Base-by-base conservation (phyloP, 2,888 invertebrate genomes). In the Monoplex corrugatus region DNA sequence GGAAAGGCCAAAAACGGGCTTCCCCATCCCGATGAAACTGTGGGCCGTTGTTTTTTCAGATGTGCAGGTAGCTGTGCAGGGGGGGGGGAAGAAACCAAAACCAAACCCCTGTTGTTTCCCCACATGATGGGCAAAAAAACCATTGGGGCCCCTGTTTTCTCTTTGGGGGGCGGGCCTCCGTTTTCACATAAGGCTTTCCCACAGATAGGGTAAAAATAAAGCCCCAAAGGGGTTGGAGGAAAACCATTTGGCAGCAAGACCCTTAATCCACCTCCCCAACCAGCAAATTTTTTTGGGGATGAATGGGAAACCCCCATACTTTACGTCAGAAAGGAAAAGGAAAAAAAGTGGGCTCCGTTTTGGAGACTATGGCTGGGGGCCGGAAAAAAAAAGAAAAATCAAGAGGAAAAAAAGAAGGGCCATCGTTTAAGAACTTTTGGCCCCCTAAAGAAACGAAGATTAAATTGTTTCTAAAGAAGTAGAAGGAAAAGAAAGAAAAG, bases 341-440 rank as follows among this genome's bases (percentile, higher is more conserved):
- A 80, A 23, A 23, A 35, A 32, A 32, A 63, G 57, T 38, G 80
- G 19, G 87, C n/a, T 0, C 50, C 35, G 40, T n/a, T n/a, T 38
- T 87, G 80, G 87, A 87, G 45, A n/a, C 3, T n/a, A 87, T 87
- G 80, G 87, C 57, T 8, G 80, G 38, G 80, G n/a, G n/a, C n/a
- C n/a, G n/a, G 28, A 40, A 80, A 87, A 35, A n/a, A 28, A 19
- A 32, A 80, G 57, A 6, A 87, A 1, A 23, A 40, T 19, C 45
- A 43, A 43, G 63, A 44, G 44, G 87, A 87, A 2, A 78, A 87
- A 1, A 35, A 19, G 0, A 57, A 57, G 6, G 80, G 80, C 16
- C 80, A 40, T 10, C 28, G 23, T 35, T n/a, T n/a, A n/a, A n/a
- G 87, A 87, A 32, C 35, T 80, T 6, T 19, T 87, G 80, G 80